Percentiles rank a stretch among this genome's conserved stretches.
These are phyloP conservation scores for Trachops cirrhosus DNA, from an alignment of 2,797 vertebrate species.

Conservation along the genomic window DNA sequence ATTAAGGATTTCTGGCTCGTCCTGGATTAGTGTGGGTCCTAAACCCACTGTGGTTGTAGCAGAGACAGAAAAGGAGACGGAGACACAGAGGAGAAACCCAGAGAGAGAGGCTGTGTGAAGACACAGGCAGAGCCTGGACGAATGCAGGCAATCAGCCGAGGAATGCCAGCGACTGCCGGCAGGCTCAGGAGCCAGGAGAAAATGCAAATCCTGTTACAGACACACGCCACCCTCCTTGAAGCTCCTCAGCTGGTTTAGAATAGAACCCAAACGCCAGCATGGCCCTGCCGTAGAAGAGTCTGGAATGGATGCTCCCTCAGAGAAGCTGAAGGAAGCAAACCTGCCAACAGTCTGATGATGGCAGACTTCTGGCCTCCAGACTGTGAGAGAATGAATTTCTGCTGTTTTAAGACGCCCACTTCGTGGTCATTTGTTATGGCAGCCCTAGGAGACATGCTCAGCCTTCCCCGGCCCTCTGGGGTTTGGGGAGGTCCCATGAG, in stretches of 20 bases:
- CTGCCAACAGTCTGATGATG: background rate
- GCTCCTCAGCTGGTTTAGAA: background rate
- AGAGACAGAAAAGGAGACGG: background rate
- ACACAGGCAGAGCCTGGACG: background rate
- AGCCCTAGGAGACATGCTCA: background rate
- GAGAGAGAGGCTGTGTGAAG: background rate
- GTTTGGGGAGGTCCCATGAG: background rate
- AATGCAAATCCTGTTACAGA: background rate
- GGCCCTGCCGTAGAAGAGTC: background rate
- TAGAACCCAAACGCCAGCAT: background rate
- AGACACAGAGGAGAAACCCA: background rate
- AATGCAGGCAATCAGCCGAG: rapidly evolving
- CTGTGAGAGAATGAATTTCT: background rate
- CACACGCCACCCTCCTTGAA: background rate
- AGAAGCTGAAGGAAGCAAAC: background rate
- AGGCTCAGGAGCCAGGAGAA: background rate
- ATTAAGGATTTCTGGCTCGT: background rate
- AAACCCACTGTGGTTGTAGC: background rate
- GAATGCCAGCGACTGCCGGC: background rate
- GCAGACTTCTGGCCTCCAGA: background rate
- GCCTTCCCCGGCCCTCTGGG: background rate
- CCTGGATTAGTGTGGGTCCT: background rate
- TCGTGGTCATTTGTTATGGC: background rate
- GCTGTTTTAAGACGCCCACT: background rate
- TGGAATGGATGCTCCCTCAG: background rate